These are phyloP conservation scores for Pomatostomus ruficeps DNA, from an alignment of 2,113 vertebrate genomes.

Conservation along the genomic window DNA sequence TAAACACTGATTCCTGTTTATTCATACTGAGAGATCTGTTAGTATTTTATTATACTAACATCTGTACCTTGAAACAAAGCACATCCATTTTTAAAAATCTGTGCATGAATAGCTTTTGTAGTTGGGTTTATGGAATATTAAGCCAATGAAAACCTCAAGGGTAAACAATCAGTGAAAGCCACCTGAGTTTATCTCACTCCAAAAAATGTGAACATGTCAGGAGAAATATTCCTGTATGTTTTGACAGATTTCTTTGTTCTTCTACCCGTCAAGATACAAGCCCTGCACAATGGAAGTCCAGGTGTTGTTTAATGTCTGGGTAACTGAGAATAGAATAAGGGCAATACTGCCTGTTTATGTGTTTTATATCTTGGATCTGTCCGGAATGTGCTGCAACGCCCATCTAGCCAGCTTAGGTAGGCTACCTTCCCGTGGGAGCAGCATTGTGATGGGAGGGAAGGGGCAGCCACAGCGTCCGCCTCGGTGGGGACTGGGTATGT, in stretches of 20 bases:
- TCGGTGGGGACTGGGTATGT: accelerated
- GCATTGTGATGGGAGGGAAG: background rate
- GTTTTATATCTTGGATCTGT: background rate
- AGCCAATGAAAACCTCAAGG: background rate
- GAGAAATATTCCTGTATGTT: background rate
- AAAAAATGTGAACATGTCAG: background rate
- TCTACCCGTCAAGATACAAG: background rate
- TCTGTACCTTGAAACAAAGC: constrained; percentile 55
- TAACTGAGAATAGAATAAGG: background rate
- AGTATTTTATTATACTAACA: constrained; percentile 52
- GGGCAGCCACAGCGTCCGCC: background rate
- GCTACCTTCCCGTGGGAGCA: background rate
- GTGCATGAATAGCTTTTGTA: background rate
- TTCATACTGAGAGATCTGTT: constrained; percentile 51
- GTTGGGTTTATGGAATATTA: background rate
- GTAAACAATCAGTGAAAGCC: background rate
- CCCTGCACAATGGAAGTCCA: background rate
- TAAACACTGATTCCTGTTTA: constrained; percentile 76
- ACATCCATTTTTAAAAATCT: background rate
- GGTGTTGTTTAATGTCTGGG: background rate
- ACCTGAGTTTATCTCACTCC: background rate
- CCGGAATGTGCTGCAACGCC: background rate
- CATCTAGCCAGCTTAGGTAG: background rate
- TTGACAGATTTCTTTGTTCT: constrained; percentile 48
- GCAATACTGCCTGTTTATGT: background rate